Conservation (phyloP, 53 echinoderm and acorn worm species). For the Luidia sarsii region DNA sequence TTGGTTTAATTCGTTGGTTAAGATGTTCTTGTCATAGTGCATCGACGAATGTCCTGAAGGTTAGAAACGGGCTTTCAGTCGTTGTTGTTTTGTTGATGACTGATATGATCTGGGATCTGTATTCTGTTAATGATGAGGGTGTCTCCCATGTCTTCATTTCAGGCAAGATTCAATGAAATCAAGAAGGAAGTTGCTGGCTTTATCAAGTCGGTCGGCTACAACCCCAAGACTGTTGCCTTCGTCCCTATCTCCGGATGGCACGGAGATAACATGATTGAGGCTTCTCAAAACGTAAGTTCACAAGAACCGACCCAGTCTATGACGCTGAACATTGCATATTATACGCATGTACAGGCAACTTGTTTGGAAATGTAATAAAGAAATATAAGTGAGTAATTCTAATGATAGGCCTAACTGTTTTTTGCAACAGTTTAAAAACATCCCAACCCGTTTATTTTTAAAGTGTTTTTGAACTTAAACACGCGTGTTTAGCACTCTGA, state of each 20-base stretch:
- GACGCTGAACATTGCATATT: neutral
- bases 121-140: too few relatives aligned
- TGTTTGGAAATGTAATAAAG: neutral
- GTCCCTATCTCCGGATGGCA: conserved; percentile 93
- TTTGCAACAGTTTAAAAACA: too few relatives aligned
- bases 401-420: too few relatives aligned
- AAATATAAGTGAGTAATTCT: neutral
- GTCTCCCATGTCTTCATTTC: too few relatives aligned
- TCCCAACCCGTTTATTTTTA: neutral
- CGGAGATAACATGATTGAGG: conserved; percentile 89
- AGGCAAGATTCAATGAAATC: conserved; percentile 76
- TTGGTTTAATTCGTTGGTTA: too few relatives aligned
- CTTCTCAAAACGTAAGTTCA: conserved; percentile 48
- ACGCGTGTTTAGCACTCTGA: too few relatives aligned
- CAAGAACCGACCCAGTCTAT: neutral
- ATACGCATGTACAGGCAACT: neutral
- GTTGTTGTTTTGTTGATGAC: too few relatives aligned
- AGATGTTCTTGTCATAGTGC: too few relatives aligned
- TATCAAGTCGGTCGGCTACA: conserved; percentile 89
- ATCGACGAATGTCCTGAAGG: too few relatives aligned
- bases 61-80: too few relatives aligned
- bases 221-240: conserved; percentile 74
- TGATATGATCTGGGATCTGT: too few relatives aligned
- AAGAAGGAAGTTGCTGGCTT: conserved; percentile 72
- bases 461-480: too few relatives aligned